A percentile compares a stretch with the other conserved stretches of the same genome.
Conservation (phyloP, 2,888 invertebrate genomes). For the Scelioninae gen. 1 region DNA sequence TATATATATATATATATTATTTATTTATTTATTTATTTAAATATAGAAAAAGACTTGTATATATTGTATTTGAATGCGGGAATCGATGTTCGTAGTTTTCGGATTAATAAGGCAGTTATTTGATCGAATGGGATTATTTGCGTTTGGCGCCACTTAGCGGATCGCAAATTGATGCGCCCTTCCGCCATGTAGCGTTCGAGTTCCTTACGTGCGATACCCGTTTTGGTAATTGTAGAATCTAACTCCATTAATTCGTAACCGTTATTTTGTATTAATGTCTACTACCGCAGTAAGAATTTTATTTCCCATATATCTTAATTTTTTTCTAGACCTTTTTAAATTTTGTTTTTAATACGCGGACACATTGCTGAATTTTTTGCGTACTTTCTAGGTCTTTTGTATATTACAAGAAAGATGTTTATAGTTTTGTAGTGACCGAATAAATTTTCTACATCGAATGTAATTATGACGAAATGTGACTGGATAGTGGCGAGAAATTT, state of each 20-base stretch:
- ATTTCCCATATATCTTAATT: not conserved
- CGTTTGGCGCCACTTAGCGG: constrained; percentile 46
- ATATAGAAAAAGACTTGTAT: constrained; percentile 42
- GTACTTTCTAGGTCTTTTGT: constrained; percentile 61
- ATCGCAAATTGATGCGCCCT: not conserved
- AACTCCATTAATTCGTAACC: constrained; percentile 46
- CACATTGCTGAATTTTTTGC: constrained; percentile 32
- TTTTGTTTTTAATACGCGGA: constrained; percentile 27
- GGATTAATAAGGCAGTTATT: too few species aligned
- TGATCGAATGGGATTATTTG: constrained; percentile 57
- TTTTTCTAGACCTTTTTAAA: constrained; percentile 3
- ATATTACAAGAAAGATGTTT: constrained; percentile 65
- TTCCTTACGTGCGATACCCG: constrained; percentile 54
- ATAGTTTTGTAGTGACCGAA: constrained; percentile 63
- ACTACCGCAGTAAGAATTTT: constrained; percentile 41
- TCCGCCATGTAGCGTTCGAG: constrained; percentile 53
- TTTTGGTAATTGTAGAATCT: constrained; percentile 48
- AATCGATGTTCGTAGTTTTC: constrained; percentile 58
- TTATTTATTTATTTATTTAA: too few species aligned
- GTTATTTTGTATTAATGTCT: constrained; percentile 62
- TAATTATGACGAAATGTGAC: constrained; percentile 59
- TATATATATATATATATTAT: too few species aligned
- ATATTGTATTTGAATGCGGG: constrained; percentile 60
- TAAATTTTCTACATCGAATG: constrained; percentile 67
- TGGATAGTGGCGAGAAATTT: constrained; percentile 27